Evolutionary conservation across 2,888 invertebrate species (phyloP), one percentile per base, ranked within the genome.

Genomic region (Caenorhabditis sp.): DNA sequence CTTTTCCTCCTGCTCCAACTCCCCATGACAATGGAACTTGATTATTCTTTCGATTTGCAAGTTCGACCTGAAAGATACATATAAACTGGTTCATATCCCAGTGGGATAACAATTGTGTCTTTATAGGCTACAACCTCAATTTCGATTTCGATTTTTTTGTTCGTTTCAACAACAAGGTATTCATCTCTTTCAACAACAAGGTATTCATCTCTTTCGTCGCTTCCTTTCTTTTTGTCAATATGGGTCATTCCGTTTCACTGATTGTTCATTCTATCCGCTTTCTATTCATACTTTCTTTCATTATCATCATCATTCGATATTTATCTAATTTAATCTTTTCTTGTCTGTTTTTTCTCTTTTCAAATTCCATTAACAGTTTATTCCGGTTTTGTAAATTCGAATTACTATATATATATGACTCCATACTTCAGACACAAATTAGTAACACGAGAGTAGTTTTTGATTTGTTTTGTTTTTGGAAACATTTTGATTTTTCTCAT

Each of bases 1-100:
- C 85, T 78, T 85, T 83, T 0, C 92, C 92, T 23, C 91, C 90
- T 0, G 90, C 67, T 52, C 69, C 90, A 81, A 92, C 93, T 80
- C 95, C 95, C 96, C 96, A 97, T 5, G 95, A 94, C 36, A 89
- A 87, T 0, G 95, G 95, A 71, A 96, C 91, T 0, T 91, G 89
- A 73, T 92, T 91, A 0, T 91, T 91, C 89, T 95, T 95, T 0
- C 94, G 91, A 21, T 91, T 89, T 76, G 93, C 92, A 67, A 95
- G 91, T 90, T 97, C 96, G 75, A 96, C 92, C 92, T 92, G 87
- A 31, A 86, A 58, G 4, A 10, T 7, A n/a, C 4, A 31, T 7
- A 31, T 31, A 31, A 31, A 31, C n/a, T n/a, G n/a, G n/a, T n/a
- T n/a, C n/a, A n/a, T n/a, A n/a, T n/a, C n/a, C n/a, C n/a, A n/a